These are phyloP conservation scores for Rhizomys pruinosus DNA, from an alignment of 2,113 vertebrate genomes.

Conservation along the genomic window DNA sequence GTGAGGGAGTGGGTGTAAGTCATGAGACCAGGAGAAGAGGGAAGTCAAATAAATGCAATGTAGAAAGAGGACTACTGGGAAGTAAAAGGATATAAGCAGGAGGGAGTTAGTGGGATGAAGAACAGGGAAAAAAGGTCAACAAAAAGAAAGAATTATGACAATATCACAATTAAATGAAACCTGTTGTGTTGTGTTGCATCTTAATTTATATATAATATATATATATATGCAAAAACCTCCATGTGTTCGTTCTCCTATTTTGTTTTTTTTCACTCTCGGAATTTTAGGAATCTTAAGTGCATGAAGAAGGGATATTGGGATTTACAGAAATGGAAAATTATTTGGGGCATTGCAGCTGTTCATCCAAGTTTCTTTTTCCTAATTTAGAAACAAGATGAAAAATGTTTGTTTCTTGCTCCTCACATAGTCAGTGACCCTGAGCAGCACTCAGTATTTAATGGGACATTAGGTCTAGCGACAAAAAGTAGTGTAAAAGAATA, in stretches of 20 bases:
- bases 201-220: neutral
- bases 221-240: neutral
- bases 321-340: constrained; percentile 63
- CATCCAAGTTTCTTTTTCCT: constrained; percentile 44
- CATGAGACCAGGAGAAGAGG: neutral
- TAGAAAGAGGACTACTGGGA: too few relatives aligned
- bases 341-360: constrained; percentile 49
- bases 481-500: constrained; percentile 40
- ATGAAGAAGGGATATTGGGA: constrained; percentile 33
- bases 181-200: neutral
- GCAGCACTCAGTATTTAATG: constrained; percentile 39
- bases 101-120: neutral
- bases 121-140: neutral
- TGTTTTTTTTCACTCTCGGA: constrained; percentile 41
- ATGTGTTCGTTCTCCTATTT: too few relatives aligned
- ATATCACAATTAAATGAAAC: neutral
- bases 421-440: constrained; percentile 1
- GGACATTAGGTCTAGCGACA: constrained; percentile 37
- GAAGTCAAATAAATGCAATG: neutral
- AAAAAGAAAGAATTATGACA: neutral
- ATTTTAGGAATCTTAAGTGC: constrained; percentile 61
- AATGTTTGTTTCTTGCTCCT: constrained; percentile 56
- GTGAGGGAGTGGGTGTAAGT: neutral
- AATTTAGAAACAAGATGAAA: constrained; percentile 62
- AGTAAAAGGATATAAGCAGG: neutral